These are phyloP conservation scores for Drymodes brunneopygia DNA, from an alignment of 2,113 vertebrate genomes.

Conservation along the genomic window DNA sequence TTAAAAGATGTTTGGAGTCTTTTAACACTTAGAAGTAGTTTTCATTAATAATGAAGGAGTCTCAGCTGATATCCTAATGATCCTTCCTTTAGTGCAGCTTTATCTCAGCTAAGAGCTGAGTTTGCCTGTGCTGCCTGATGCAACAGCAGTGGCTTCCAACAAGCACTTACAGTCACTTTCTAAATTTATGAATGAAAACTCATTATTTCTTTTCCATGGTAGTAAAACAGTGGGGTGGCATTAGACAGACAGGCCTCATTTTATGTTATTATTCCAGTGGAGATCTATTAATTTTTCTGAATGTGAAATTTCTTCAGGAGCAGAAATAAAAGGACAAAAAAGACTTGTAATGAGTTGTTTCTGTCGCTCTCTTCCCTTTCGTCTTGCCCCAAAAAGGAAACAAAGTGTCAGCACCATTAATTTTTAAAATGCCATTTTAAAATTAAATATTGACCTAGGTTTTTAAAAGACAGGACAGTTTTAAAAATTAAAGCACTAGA, in stretches of 20 bases:
- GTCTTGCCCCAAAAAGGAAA: neutral
- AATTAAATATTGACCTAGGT: slow-evolving; percentile 30
- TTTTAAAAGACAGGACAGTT: neutral
- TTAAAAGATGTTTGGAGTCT: neutral
- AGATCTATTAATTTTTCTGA: neutral
- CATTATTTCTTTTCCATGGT: neutral
- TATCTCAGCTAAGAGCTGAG: neutral
- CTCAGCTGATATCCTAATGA: neutral
- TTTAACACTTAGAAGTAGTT: neutral
- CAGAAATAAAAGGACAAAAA: neutral
- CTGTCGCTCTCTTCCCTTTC: neutral
- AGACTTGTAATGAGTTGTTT: neutral
- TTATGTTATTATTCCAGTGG: neutral
- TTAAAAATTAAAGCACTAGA: slow-evolving; percentile 33
- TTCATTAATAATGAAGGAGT: neutral
- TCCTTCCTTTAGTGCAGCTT: neutral
- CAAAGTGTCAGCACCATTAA: slow-evolving; percentile 36
- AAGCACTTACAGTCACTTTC: neutral
- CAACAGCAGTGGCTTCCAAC: neutral
- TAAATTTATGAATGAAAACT: neutral
- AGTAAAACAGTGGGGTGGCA: neutral
- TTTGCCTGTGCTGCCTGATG: neutral
- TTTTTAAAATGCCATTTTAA: slow-evolving; percentile 34
- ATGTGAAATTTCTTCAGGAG: neutral
- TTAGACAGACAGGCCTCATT: neutral